A percentile compares a stretch with the other conserved stretches of the same genome.
Evolutionary conservation across 2,888 invertebrate species (phyloP).

Genomic region (Protophormia terraenovae): DNA sequence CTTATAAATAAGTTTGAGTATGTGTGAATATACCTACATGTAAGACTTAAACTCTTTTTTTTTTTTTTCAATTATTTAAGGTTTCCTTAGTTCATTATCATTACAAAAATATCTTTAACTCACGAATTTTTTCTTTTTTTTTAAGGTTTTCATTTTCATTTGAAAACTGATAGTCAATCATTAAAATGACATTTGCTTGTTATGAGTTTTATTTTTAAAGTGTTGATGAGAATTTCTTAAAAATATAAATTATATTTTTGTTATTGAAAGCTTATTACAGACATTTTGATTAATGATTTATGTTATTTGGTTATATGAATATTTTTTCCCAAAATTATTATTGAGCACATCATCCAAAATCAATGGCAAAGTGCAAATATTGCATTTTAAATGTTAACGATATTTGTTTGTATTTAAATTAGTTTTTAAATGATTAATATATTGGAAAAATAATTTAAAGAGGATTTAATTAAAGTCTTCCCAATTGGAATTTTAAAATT

Average conservation of each 20-base stretch:
- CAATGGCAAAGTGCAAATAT: slow-evolving; percentile 6
- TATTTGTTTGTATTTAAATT: neutral
- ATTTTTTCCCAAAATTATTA: neutral
- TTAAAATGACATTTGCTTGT: slow-evolving; percentile 55
- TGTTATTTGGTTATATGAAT: too few relatives aligned
- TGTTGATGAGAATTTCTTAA: slow-evolving; percentile 57
- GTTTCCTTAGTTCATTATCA: slow-evolving; percentile 19
- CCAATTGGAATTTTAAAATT: too few relatives aligned
- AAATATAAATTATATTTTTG: neutral
- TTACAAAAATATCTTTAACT: slow-evolving; percentile 33
- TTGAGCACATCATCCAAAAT: neutral
- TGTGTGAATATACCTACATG: neutral
- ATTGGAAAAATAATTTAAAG: neutral
- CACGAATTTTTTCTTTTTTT: slow-evolving; percentile 15
- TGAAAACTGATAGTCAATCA: slow-evolving; percentile 58
- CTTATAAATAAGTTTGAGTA: neutral
- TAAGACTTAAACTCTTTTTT: neutral
- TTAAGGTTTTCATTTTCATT: slow-evolving; percentile 34
- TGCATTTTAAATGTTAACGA: neutral
- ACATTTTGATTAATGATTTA: slow-evolving; percentile 38
- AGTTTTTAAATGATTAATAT: neutral
- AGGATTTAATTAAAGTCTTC: neutral
- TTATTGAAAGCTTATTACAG: slow-evolving; percentile 6
- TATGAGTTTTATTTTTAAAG: slow-evolving; percentile 10
- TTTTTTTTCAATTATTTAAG: neutral